Base-by-base conservation (phyloP, 2,797 vertebrate species). In the Hypotaenidia philippensis region DNA sequence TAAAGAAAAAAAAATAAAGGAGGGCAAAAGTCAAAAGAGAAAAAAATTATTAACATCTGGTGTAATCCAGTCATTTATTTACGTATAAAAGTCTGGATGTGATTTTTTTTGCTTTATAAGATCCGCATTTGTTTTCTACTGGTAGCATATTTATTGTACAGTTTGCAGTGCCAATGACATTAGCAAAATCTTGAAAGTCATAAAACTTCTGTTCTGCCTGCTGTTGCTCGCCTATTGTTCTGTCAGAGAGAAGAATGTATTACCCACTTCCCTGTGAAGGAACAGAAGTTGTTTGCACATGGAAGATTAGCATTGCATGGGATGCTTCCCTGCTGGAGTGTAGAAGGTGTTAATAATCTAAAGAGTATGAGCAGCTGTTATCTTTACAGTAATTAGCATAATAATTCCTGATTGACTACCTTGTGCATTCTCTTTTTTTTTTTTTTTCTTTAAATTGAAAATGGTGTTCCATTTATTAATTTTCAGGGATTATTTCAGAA, bases 361-460 rank as follows among this genome's bases (percentile, higher is more conserved):
- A 69, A 79, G 61, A 83, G 34, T 56, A 29, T 32, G 70, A 96
- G 55, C 93, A 96, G 83, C 90, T 97, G 96, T 76, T 91, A 66
- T 88, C 63, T 78, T 95, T 75, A 74, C 9, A 79, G 60, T 69
- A 91, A 95, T 93, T 95, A 95, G 65, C 81, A 81, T 84, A 78
- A 83, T 87, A 91, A 83, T 97, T 94, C 86, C 57, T 94, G 47
- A 97, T 87, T 94, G 84, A 93, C 71, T 96, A 78, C 34, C 41
- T 29, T 71, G 32, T 26, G 12, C 16, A 36, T 49, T 93, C 5
- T 1, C 6, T 70, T 32, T 22, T 53, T n/a, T 22, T 7, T 19
- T 44, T 31, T 38, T 25, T 64, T 61, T 53, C 76, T 63, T 69
- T 47, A 9, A 59, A 64, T 64, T 70, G 56, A 86, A 91, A 76